Evolutionary conservation across 1,140 invertebrate species (phyloP).

Genomic region (Microplitis mediator): DNA sequence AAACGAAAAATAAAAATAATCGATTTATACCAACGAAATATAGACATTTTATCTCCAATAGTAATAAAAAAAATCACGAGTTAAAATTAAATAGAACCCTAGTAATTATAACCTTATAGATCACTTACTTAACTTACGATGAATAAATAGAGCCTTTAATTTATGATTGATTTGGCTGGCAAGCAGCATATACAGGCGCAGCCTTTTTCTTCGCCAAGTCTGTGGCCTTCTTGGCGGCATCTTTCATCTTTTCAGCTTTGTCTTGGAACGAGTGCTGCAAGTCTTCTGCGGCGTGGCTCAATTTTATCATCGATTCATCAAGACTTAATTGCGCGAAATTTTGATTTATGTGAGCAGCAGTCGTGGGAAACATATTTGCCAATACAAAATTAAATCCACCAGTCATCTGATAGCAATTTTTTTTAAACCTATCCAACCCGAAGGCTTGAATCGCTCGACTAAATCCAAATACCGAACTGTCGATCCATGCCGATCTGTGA

Average conservation of each 20-base stretch:
- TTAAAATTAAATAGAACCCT: too few relatives aligned
- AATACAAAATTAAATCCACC: constrained; percentile 85
- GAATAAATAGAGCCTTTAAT: not conserved
- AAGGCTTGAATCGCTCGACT: constrained; percentile 86
- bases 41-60: too few relatives aligned
- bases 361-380: constrained; percentile 71
- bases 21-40: too few relatives aligned
- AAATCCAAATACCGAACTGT: constrained; percentile 86
- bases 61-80: too few relatives aligned
- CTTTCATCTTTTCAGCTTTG: constrained; percentile 72
- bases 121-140: too few relatives aligned
- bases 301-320: constrained; percentile 41
- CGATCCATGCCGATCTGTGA: constrained; percentile 81
- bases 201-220: constrained; percentile 77
- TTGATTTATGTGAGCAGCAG: constrained; percentile 56
- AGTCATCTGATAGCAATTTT: constrained; percentile 81
- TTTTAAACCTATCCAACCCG: constrained; percentile 84
- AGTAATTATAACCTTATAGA: too few relatives aligned
- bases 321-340: constrained; percentile 46
- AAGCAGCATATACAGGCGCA: constrained; percentile 66
- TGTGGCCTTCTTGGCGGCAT: constrained; percentile 75
- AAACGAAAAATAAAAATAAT: too few relatives aligned
- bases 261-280: constrained; percentile 56
- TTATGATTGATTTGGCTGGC: constrained; percentile 63
- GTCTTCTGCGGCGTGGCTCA: constrained; percentile 52